Evolutionary conservation across 2,113 vertebrate species (phyloP), one percentile per base, ranked within the genome.

Genomic region (Alexandromys fortis): DNA sequence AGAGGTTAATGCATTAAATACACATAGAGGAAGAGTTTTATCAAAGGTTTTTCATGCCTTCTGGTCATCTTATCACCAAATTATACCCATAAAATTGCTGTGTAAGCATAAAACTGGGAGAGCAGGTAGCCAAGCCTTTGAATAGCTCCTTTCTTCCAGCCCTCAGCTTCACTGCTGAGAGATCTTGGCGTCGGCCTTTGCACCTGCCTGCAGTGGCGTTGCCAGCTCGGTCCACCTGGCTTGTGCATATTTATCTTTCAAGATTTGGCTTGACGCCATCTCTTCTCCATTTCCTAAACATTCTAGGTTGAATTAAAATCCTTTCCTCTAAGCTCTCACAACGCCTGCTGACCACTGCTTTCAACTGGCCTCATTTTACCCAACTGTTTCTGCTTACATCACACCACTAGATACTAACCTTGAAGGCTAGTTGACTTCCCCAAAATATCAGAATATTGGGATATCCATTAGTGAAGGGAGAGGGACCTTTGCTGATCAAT

Each of bases 331-430:
- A 92, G 35, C 4, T 68, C 17, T 65, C 6, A 0, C 26, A 55
- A 35, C 4, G 13, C 14, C 6, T 9, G 5, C 11, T 47, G 45
- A 22, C 14, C 7, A 61, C 49, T 86, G 35, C 73, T 95, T 72
- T 58, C 75, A 87, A 49, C 38, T 49, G 12, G 73, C 24, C 21
- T 16, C 65, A 65, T 81, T 92, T 96, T 77, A 70, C 33, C 79
- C 55, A 93, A 87, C 9, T 35, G 65, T 67, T 92, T 65, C 76
- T 92, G 1, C 92, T 93, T 58, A 67, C 47, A 61, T 92, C 58
- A 75, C 14, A 14, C 26, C 33, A 79, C 47, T 70, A 42, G 22
- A 82, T 42, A 2, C 13, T 75, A 67, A 58, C 38, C 68, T 86
- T 38, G 75, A 87, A 24, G 78, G 12, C 30, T 16, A 30, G 21